Evolutionary conservation across 2,797 vertebrate species (phyloP).

Genomic region (Enteromius argenteus): DNA sequence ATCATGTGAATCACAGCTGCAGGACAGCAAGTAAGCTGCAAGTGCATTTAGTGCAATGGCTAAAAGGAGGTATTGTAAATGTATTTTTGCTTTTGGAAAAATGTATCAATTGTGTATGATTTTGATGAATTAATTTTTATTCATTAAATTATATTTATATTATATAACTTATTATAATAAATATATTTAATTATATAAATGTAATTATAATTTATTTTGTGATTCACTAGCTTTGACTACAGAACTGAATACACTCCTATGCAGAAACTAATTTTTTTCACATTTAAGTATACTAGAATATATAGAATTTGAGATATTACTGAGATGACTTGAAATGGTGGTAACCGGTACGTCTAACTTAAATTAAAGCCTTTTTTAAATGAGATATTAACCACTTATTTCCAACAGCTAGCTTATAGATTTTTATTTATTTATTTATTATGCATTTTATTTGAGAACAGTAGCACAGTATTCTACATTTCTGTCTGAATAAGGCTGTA

Average conservation of each 20-base stretch:
- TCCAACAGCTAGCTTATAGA: neutral
- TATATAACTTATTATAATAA: neutral
- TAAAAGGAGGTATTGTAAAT: neutral
- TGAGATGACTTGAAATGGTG: neutral
- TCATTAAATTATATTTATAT: neutral
- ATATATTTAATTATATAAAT: neutral
- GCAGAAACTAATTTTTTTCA: neutral
- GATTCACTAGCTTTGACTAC: neutral
- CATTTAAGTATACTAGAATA: constrained; percentile 2
- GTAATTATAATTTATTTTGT: neutral
- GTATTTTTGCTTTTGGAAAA: neutral
- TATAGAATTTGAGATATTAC: neutral
- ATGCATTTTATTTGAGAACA: constrained; percentile 12
- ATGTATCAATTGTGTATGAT: neutral
- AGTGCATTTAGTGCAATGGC: neutral
- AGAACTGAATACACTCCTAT: neutral
- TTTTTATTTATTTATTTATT: neutral
- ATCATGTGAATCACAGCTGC: neutral
- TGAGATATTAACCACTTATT: neutral
- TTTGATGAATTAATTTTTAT: neutral
- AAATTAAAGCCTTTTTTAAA: neutral
- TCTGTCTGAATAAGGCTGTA: neutral
- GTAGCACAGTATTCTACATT: neutral
- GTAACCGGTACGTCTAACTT: neutral
- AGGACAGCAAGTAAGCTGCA: neutral